Evolutionary conservation across 2,888 invertebrate genomes (phyloP), one percentile per base, ranked within the genome.

Genomic region (Eucera pruinosa): DNA sequence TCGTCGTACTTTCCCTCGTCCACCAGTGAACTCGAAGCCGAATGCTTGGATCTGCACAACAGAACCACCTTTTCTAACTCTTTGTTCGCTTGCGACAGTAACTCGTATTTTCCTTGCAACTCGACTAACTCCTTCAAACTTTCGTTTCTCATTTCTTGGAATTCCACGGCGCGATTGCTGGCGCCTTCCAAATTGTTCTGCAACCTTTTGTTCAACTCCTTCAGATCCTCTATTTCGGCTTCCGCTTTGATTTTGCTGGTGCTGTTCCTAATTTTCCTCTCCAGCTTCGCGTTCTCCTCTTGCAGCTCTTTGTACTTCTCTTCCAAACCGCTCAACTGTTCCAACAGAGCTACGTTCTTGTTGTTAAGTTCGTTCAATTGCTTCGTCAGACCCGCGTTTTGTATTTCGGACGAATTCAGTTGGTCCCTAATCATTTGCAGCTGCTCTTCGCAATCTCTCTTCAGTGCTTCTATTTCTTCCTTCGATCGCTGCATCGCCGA

Each of bases 281-380:
- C 65, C 20, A 92, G 70, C 55, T 93, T 94, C 25, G 93, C 92
- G 15, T 94, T 92, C 0, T 90, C 90, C 50, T 90, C 92, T 2
- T 92, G 92, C 2, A 94, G 87, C 20, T 91, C 91, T 76, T 93
- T 93, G 85, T 93, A 93, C 76, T 93, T 94, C 41, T 93, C 93
- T 1, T 93, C 93, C 74, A 94, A 92, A 0, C 91, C 92, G 72
- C 94, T 93, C 77, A 91, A 88, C 2, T 94, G 90, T 45, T 90
- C 91, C 55, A 92, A 68, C 66, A 94, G 92, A 82, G 92, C 91
- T 0, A 88, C 86, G 84, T 93, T 93, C 81, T 93, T 93, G 0
- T 93, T 91, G 0, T 93, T 91, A 23, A 93, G 76, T 11, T 89
- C 86, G 2, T 87, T 87, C 0, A 93, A 61, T 69, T 93, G 93